Base-by-base conservation (phyloP, 2,888 invertebrate genomes). In the Congeria kusceri region DNA sequence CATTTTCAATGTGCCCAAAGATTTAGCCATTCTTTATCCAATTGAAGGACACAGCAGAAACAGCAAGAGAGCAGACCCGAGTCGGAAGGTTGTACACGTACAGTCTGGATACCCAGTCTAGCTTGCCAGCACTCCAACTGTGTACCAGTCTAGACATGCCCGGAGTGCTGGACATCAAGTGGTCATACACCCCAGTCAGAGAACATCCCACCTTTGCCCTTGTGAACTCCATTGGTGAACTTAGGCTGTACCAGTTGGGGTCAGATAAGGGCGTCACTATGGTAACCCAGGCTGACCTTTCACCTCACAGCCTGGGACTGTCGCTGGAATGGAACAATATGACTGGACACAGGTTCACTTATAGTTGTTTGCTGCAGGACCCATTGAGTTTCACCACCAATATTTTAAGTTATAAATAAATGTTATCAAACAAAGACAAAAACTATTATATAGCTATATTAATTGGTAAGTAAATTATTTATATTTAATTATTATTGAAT, bases 121-220 rank as follows among this genome's bases (percentile, higher is more conserved):
- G 53, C 18, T 27, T 57, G 13, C 44, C 58, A 18, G 75, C 70
- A 44, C 72, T 79, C 15, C 25, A 75, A 23, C 68, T 65, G 57
- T 71, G 65, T 27, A 67, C 69, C 39, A 72, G 63, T 64, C 68
- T 77, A 39, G 95, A 96, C 75, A 96, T 96, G 3, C 94, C 96
- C 5, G 98, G 96, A 1, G 95, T 98, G 71, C 94, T 98, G 68
- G 98, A 98, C 91, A 96, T 97, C 93, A 98, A 98, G 93, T 98
- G 98, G 98, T 95, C 96, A 82, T 95, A 95, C 63, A 94, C 95
- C 67, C 88, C 90, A 73, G 91, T 95, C 15, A 90, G 94, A 39
- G 93, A 93, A n/a, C 88, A 93, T 67, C 95, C 96, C 5, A 88
- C 95, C 5, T 94, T 98, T 62, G 97, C 96, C 0, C 95, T 96